Evolutionary conservation across 2,797 vertebrate genomes (phyloP).

Genomic region (Adelosebastes latens): DNA sequence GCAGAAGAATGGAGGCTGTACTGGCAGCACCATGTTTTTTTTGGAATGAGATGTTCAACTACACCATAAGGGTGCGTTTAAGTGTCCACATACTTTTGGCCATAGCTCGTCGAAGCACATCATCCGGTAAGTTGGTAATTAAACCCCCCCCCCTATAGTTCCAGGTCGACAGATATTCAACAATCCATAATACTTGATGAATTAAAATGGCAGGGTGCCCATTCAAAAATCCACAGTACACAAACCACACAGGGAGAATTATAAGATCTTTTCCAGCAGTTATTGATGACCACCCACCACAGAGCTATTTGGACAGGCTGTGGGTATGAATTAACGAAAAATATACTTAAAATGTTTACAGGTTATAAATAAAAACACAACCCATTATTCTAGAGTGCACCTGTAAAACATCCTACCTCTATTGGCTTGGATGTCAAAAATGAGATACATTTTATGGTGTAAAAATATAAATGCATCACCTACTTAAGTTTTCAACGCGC

Average conservation of each 20-base stretch:
- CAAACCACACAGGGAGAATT: conserved; percentile 1
- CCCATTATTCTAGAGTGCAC: not conserved
- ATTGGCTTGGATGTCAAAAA: not conserved
- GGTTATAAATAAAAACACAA: conserved; percentile 6
- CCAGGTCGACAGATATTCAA: conserved; percentile 47
- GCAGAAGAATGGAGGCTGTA: not conserved
- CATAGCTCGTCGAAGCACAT: not conserved
- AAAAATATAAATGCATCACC: not conserved
- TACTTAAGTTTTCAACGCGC: not conserved
- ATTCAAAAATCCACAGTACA: conserved; percentile 26
- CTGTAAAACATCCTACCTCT: not conserved
- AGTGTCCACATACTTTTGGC: conserved; percentile 1
- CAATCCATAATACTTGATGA: conserved; percentile 69
- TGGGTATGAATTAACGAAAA: conserved; percentile 2
- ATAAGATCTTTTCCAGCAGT: conserved; percentile 1
- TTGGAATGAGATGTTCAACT: not conserved
- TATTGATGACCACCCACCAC: conserved; percentile 9
- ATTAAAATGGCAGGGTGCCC: conserved; percentile 78
- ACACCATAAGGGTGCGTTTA: not conserved
- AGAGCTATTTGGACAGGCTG: not conserved
- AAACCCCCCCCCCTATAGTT: conserved; percentile 11
- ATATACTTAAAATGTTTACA: not conserved
- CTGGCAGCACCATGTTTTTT: not conserved
- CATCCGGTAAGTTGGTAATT: conserved; percentile 34
- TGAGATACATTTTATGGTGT: not conserved